Percentiles rank a stretch among this genome's conserved stretches.
Conservation (phyloP, 2,888 invertebrate genomes). For the Trachelus tabidus region DNA sequence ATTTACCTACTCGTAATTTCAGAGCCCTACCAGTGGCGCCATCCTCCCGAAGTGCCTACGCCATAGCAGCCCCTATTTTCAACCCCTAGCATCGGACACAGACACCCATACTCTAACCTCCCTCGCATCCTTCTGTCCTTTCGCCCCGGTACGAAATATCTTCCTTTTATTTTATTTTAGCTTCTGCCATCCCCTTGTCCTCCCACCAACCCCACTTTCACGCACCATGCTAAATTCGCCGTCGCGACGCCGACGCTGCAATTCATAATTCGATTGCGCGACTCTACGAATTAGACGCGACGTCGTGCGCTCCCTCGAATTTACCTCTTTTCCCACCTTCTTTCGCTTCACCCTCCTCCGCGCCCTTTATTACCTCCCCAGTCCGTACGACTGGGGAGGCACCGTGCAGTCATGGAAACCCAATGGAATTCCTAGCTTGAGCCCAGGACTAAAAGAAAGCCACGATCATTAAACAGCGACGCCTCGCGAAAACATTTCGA, state of each 20-base stretch:
- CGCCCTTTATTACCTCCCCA: not conserved
- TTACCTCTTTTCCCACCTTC: not conserved
- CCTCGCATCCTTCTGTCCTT: conserved; percentile 1
- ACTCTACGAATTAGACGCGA: not conserved
- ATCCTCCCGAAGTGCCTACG: not conserved
- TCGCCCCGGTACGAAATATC: conserved; percentile 33
- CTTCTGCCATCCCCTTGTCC: not conserved
- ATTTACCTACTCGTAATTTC: conserved; percentile 48
- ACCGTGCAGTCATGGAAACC: not conserved
- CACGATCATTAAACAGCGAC: not conserved
- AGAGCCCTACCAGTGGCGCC: conserved; percentile 25
- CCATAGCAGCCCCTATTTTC: not conserved
- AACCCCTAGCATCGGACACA: not conserved
- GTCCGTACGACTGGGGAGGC: too few species aligned
- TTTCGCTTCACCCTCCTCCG: not conserved
- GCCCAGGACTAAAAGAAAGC: not conserved
- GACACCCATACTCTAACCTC: not conserved
- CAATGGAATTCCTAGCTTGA: not conserved
- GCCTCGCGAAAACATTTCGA: not conserved
- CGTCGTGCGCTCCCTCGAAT: not conserved
- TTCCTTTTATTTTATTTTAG: conserved; percentile 37
- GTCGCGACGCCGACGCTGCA: not conserved
- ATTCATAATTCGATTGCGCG: not conserved
- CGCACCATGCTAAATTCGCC: not conserved
- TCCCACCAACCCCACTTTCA: not conserved